Conservation (phyloP, 2,888 invertebrate genomes). For the Carabus problematicus region DNA sequence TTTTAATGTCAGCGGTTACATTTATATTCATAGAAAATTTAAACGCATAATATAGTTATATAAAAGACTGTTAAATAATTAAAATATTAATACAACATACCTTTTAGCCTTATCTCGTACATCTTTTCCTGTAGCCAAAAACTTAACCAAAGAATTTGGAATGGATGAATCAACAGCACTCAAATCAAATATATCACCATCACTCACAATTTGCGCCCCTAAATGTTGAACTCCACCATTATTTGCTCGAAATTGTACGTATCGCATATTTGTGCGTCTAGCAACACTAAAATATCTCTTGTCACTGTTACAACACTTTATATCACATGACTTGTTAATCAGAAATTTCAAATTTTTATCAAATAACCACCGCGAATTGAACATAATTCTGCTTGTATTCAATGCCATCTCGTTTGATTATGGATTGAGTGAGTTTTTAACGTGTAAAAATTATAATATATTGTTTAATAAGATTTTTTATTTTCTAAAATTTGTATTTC, state of each 20-base stretch:
- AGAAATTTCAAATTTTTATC: slow-evolving; percentile 10
- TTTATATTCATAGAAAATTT: neutral
- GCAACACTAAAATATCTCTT: slow-evolving; percentile 53
- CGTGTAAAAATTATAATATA: no score
- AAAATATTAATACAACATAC: slow-evolving; percentile 53
- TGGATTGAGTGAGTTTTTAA: no score
- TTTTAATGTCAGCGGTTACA: neutral
- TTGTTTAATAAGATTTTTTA: no score
- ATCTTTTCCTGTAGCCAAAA: slow-evolving; percentile 61
- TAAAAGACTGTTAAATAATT: slow-evolving; percentile 6
- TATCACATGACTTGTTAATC: neutral
- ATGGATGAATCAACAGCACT: slow-evolving; percentile 65
- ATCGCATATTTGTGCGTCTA: slow-evolving; percentile 65
- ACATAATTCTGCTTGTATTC: slow-evolving; percentile 15
- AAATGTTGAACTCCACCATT: slow-evolving; percentile 68
- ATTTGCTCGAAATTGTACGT: slow-evolving; percentile 72
- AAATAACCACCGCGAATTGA: neutral
- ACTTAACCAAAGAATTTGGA: slow-evolving; percentile 64
- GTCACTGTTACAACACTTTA: slow-evolving; percentile 7
- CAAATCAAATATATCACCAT: slow-evolving; percentile 72
- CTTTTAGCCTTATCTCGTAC: slow-evolving; percentile 64
- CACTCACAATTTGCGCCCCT: slow-evolving; percentile 66
- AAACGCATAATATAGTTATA: neutral
- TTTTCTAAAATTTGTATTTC: no score
- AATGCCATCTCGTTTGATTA: slow-evolving; percentile 16